Evolutionary conservation across 1,140 invertebrate genomes (phyloP), one percentile per base, ranked within the genome.

Genomic region (Drosophila sechellia): DNA sequence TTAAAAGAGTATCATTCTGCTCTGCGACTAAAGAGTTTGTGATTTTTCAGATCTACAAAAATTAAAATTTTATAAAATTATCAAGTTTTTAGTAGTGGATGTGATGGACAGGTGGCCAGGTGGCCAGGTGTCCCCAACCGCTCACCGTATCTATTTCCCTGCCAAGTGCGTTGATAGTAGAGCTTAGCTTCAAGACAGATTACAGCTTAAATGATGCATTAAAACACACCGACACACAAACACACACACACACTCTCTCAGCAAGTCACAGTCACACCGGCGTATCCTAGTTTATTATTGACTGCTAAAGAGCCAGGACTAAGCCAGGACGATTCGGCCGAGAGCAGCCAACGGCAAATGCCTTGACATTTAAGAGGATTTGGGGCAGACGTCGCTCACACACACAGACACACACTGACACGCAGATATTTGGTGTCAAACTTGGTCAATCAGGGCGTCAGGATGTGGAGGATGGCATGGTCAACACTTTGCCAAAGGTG

Each of bases 191-290:
- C 57, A 72, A 78, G 66, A 78, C 66, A 72, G 76, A 78, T 78
- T 77, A 78, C 66, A 78, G 76, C 74, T 78, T 77, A 77, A 78
- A 78, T 72, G 76, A 78, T 77, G 74, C 76, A 78, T 78, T 78
- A 77, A 78, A 72, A 64, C 74, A 78, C 76, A 63, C 73, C 43
- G 15, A 45, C 27, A 50, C 15, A 12, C 35, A 12, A 6, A 13
- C 11, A 11, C 3, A n/a, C 13, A n/a, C 5, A 12, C 25, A n/a
- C 5, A 12, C 25, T 10, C 15, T 3, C 48, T 11, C 25, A 49
- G 25, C 1, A 4, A 31, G 25, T 27, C 46, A 42, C 60, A 59
- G 12, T 35, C 53, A 13, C 27, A 22, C 48, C 5, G 35, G 11
- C 13, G 48, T n/a, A 40, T 17, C 17, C 49, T 68, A 40, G 65